Percentiles rank a stretch among this genome's conserved stretches.
Evolutionary conservation across 2,888 invertebrate genomes (phyloP).

Genomic region (Drosophila falleni): DNA sequence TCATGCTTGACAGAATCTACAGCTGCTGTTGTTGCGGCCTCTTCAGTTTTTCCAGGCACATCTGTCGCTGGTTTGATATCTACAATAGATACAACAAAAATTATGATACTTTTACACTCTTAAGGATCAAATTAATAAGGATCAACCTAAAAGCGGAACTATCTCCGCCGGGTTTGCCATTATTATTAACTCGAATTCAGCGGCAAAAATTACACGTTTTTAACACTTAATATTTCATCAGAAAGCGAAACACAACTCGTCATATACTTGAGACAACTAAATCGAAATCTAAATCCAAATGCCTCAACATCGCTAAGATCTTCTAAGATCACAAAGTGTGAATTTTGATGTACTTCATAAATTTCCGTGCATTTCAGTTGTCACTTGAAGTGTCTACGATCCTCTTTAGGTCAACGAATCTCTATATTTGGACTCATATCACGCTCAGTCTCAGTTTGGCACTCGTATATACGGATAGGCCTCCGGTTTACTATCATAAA

Average conservation of each 20-base stretch:
- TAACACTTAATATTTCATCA: slow-evolving; percentile 40
- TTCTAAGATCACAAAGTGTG: background rate
- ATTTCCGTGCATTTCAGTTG: slow-evolving; percentile 9
- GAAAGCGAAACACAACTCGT: slow-evolving; percentile 11
- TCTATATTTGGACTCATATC: background rate
- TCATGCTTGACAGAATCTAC: background rate
- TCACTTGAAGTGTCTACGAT: background rate
- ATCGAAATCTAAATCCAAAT: background rate
- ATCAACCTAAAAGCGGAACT: slow-evolving; percentile 68
- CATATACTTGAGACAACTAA: slow-evolving; percentile 4
- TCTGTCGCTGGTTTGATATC: slow-evolving; percentile 53
- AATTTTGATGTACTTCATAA: slow-evolving; percentile 14
- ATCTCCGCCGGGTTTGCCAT: slow-evolving; percentile 55
- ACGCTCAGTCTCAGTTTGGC: no score
- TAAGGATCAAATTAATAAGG: background rate
- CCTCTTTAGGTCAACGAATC: background rate
- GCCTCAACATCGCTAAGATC: background rate
- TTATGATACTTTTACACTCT: background rate
- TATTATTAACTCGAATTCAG: slow-evolving; percentile 13
- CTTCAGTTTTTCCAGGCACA: slow-evolving; percentile 4
- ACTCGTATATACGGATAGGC: background rate
- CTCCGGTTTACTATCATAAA: slow-evolving; percentile 8
- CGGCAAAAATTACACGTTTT: slow-evolving; percentile 4
- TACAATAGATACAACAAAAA: slow-evolving; percentile 24
- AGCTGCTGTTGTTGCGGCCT: background rate